Evolutionary conservation across 1,140 invertebrate species (phyloP).

Genomic region (Tetramorium parvispinum): DNA sequence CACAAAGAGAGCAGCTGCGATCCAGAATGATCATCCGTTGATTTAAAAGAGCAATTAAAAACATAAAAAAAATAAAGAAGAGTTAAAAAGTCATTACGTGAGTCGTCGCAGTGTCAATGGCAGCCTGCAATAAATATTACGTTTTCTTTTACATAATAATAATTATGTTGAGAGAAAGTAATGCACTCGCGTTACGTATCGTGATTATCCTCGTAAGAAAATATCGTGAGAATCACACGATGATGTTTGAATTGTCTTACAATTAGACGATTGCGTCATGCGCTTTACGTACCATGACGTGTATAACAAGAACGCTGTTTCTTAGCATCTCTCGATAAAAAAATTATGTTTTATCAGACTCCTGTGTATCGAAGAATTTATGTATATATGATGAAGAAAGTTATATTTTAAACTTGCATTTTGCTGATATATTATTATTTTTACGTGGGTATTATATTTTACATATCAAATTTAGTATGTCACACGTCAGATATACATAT

Average conservation of each 20-base stretch:
- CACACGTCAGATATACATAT: no score
- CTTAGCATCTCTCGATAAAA: no score
- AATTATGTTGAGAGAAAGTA: constrained; percentile 28
- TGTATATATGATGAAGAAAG: no score
- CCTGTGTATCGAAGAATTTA: no score
- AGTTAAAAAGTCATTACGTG: background rate
- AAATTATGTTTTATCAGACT: no score
- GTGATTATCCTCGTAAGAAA: constrained; percentile 12
- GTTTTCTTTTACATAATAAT: constrained; percentile 22
- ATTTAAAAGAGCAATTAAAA: background rate
- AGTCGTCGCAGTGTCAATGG: background rate
- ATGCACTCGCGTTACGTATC: background rate
- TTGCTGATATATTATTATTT: no score
- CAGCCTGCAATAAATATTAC: constrained; percentile 23
- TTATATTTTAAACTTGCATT: no score
- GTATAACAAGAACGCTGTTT: background rate
- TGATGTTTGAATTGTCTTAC: constrained; percentile 17
- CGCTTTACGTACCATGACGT: background rate
- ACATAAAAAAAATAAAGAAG: background rate
- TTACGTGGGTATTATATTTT: no score
- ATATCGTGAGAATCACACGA: constrained; percentile 28
- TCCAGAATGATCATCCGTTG: no score
- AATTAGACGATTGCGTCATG: constrained; percentile 7
- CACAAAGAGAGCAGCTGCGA: no score
- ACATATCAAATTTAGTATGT: no score